phyloP scores from a whole-genome alignment of 2,888 invertebrate genomes.

The Osmoderma eremita region DNA sequence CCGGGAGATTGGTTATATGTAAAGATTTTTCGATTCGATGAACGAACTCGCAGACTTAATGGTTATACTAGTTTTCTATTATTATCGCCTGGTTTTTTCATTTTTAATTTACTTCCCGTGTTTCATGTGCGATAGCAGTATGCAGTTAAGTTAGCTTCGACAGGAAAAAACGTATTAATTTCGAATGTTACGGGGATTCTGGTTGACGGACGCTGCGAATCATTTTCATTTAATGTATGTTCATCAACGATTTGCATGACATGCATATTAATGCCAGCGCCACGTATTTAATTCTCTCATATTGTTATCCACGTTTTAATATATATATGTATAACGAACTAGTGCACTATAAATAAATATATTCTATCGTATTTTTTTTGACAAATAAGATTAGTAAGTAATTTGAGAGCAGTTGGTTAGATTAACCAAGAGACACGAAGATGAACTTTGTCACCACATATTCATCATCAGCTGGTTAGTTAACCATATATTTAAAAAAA shows the following conservation, averaged over 20 bases:
- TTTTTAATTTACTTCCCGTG: constrained; percentile 16
- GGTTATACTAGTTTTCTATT: constrained; percentile 21
- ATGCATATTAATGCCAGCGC: constrained; percentile 11
- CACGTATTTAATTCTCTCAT: constrained; percentile 2
- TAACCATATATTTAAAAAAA: too few relatives aligned
- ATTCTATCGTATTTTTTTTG: background rate
- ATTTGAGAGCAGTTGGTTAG: too few relatives aligned
- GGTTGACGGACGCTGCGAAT: constrained; percentile 2
- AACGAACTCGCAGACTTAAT: background rate
- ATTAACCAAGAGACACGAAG: too few relatives aligned
- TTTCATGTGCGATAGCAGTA: constrained; percentile 15
- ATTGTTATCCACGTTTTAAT: background rate
- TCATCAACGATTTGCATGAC: constrained; percentile 17
- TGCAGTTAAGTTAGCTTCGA: background rate
- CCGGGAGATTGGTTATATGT: constrained; percentile 11
- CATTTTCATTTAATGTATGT: constrained; percentile 24
- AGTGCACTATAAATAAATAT: background rate
- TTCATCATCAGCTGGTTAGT: too few relatives aligned
- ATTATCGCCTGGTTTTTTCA: constrained; percentile 18
- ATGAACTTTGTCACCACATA: too few relatives aligned
- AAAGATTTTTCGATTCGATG: constrained; percentile 17
- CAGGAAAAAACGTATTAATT: constrained; percentile 22
- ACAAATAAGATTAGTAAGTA: constrained; percentile 12
- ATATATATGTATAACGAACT: background rate
- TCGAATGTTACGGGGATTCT: background rate